Evolutionary conservation across 1,140 invertebrate genomes (phyloP).

Genomic region (Meloidogyne floridensis): DNA sequence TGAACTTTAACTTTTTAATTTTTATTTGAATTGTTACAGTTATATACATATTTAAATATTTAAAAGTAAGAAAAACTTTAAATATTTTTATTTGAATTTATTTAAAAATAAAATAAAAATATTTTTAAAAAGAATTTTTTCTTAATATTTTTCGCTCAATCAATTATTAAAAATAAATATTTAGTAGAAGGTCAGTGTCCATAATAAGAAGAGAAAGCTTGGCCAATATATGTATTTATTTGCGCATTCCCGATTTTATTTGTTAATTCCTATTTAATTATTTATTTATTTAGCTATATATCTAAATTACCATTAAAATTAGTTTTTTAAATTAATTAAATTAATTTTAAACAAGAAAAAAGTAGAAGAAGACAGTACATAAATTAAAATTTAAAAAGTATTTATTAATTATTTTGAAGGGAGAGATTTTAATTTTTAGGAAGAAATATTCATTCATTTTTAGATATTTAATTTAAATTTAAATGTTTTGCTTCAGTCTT

Average conservation of each 20-base stretch:
- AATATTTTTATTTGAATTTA: background rate
- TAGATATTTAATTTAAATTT: background rate
- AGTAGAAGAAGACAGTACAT: too few species aligned
- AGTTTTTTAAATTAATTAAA: too few species aligned
- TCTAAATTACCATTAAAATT: too few species aligned
- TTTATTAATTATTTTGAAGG: too few species aligned
- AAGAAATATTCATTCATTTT: background rate
- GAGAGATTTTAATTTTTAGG: background rate
- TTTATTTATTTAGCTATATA: background rate
- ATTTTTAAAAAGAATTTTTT: background rate
- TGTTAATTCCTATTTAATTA: background rate
- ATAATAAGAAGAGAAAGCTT: background rate
- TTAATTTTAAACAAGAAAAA: too few species aligned
- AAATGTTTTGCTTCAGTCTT: background rate
- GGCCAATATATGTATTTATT: conserved; percentile 1
- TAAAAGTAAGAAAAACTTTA: too few species aligned
- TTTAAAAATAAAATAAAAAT: background rate
- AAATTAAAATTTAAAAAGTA: too few species aligned
- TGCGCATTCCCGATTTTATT: background rate
- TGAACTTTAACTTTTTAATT: background rate
- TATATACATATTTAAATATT: too few species aligned
- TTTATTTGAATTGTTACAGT: background rate
- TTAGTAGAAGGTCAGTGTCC: background rate
- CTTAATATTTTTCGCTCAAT: background rate
- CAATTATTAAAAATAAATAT: background rate